Percentiles rank a stretch among this genome's conserved stretches.
These are phyloP conservation scores for Noturus placidus DNA, from an alignment of 2,113 vertebrate species.

Conservation along the genomic window DNA sequence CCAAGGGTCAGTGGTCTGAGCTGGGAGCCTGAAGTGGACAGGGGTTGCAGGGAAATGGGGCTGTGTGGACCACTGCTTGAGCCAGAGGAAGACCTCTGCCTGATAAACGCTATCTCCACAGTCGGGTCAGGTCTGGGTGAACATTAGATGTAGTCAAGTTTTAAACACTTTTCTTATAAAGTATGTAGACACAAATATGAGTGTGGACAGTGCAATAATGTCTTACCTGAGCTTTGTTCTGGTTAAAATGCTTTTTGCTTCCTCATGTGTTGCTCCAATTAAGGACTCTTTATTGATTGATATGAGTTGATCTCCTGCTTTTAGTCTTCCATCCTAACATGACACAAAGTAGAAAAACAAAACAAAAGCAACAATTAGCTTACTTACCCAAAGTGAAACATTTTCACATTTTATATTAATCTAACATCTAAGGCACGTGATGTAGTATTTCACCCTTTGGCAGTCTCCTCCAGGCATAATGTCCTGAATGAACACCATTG, in stretches of 20 bases:
- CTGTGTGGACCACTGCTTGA: conserved; percentile 70
- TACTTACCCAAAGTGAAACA: neutral
- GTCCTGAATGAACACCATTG: conserved; percentile 91
- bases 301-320: conserved; percentile 89
- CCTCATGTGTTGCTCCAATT: conserved; percentile 89
- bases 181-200: neutral
- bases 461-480: conserved; percentile 88
- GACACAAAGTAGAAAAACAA: conserved; percentile 1
- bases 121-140: conserved; percentile 78
- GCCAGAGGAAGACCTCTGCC: conserved; percentile 67
- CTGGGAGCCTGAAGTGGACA: conserved; percentile 51
- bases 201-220: neutral
- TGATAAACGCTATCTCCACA: conserved; percentile 91
- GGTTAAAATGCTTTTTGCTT: conserved; percentile 83
- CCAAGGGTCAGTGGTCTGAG: conserved; percentile 45
- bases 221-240: conserved; percentile 82
- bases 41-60: conserved; percentile 62
- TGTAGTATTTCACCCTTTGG: conserved; percentile 77
- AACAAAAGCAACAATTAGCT: neutral
- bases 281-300: conserved; percentile 93
- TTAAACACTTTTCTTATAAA: neutral
- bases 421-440: neutral
- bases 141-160: conserved; percentile 40
- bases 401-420: neutral
- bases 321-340: conserved; percentile 86